Evolutionary conservation across 2,113 vertebrate genomes (phyloP).

Genomic region (Phasianus colchicus): DNA sequence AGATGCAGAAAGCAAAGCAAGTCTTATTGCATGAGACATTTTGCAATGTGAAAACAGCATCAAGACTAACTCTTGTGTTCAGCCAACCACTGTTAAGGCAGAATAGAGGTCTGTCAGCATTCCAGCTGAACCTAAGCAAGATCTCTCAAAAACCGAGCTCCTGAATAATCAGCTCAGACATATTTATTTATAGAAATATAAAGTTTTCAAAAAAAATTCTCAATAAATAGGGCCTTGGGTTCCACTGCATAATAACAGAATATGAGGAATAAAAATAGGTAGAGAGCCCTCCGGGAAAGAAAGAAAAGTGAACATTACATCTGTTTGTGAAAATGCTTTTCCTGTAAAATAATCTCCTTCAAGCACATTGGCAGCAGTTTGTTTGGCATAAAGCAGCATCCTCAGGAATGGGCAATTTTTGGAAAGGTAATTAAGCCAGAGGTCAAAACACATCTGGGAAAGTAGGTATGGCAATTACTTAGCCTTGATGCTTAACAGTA

Average conservation of each 20-base stretch:
- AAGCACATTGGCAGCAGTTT: slow-evolving; percentile 6
- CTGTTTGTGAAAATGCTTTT: slow-evolving; percentile 25
- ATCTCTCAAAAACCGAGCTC: neutral
- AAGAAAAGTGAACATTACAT: slow-evolving; percentile 26
- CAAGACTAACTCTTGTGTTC: neutral
- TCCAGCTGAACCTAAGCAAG: neutral
- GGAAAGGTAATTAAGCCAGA: slow-evolving; percentile 35
- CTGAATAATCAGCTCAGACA: neutral
- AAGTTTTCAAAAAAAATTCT: slow-evolving; percentile 4
- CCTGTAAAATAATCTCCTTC: slow-evolving; percentile 40
- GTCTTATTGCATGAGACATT: neutral
- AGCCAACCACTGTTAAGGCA: neutral
- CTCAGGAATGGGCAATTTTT: neutral
- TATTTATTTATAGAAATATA: slow-evolving; percentile 17
- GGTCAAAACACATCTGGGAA: neutral
- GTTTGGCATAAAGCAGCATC: neutral
- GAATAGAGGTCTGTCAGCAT: neutral
- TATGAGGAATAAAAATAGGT: slow-evolving; percentile 15
- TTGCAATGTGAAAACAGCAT: neutral
- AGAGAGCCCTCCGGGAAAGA: neutral
- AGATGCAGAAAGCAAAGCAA: neutral
- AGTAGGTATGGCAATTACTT: neutral
- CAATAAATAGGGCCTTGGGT: neutral
- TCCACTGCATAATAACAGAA: neutral
- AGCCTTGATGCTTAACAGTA: neutral